Base-by-base conservation (phyloP, 1,140 invertebrate species). In the Globodera rostochiensis region DNA sequence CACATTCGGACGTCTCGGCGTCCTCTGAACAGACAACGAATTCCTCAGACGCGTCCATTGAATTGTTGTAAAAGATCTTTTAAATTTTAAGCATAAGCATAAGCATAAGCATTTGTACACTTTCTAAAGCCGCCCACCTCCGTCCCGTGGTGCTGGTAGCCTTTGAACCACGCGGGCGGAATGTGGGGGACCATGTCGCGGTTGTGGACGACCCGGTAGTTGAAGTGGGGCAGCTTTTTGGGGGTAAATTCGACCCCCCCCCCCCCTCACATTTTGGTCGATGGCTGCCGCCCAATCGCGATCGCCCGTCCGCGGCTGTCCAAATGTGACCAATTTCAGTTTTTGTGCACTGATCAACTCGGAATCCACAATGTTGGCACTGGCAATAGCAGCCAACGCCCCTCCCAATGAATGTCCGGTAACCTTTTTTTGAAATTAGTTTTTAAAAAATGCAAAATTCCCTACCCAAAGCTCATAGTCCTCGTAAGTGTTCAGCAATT, bases 221-320 rank as follows among this genome's bases (percentile, higher is more conserved):
- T 81, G 60, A 47, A 74, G 71, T 66, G 60, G 3, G 53, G 53
- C 13, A 74, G 11, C 73, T 74, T 46, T 50, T 70, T 46, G 73
- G n/a, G 47, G 46, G 70, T 11, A 19, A 67, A 53, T 77, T 47
- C 11, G 36, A 13, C n/a, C 3, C 9, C 69, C 69, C 13, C n/a
- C 60, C 60, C 60, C n/a, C 60, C 13, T 4, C 19, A 84, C 82
- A 7, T 70, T 15, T 6, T 67, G 19, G 60, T 86, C 86, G 21
- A 85, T 78, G 25, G 76, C 82, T 45, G 76, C 46, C 73, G 85
- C 81, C 45, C 50, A 86, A n/a, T 80, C 80, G 67, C 73, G 74
- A 47, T 86, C 73, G 50, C 86, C 86, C 8, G 83, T 87, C 53
- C 86, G 69, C 73, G 86, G 86, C 60, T 86, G 84, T 70, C 86